Evolutionary conservation across 2,797 vertebrate genomes (phyloP), one percentile per base, ranked within the genome.

Genomic region (Luscinia megarhynchos): DNA sequence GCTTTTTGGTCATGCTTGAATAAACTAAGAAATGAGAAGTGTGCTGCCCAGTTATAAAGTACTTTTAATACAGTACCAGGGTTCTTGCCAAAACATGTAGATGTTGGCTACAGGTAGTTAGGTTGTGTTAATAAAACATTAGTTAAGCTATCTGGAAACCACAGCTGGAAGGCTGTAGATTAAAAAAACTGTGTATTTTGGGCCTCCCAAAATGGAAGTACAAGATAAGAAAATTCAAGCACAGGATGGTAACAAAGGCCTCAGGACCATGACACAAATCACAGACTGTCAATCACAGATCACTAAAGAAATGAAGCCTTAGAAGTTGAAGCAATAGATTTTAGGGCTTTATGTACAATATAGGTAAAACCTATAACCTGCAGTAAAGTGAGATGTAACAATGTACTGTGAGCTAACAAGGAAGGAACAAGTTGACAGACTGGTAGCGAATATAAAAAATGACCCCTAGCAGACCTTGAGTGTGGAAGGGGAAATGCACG

Each of bases 21-120:
- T 59, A 87, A 93, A 61, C 53, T 59, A 63, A 87, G 48, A 87
- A 89, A 73, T 48, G 7, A 91, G 76, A 83, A n/a, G 12, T 92
- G 45, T 79, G 90, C 64, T 93, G 87, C 61, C 69, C 59, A 92
- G 45, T 87, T 83, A 36, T 73, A 75, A 92, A 84, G 77, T 73
- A 36, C 90, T 89, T 84, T 90, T 82, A 79, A 53, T 59, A 67
- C 87, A 26, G 32, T 87, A 53, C 72, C 41, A 50, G 13, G 57
- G 26, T 73, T 90, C 76, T 27, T 87, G 87, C 69, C 91, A 83
- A 89, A 87, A 84, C n/a, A 83, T 70, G 53, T 84, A 79, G 78
- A 84, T 85, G 48, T 21, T 94, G 78, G 70, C 87, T 73, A n/a
- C 53, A 66, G 53, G 38, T 87, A 48, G 11, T 62, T 32, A 72